A percentile compares a stretch with the other conserved stretches of the same genome.
Evolutionary conservation across 2,113 vertebrate genomes (phyloP).

Genomic region (Chaenocephalus aceratus): DNA sequence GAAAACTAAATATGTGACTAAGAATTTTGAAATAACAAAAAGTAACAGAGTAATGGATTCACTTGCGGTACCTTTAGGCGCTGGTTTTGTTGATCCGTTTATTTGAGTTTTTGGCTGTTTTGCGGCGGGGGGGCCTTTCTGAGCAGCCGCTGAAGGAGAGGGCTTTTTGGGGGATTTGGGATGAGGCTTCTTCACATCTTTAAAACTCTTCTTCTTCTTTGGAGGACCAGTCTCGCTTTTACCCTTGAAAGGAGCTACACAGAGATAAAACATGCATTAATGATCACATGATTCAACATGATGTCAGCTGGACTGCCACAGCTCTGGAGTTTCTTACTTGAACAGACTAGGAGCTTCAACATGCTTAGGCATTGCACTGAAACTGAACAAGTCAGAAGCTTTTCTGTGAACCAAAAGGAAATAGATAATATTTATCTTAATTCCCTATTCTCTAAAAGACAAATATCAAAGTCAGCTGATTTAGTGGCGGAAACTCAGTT

Average conservation of each 20-base stretch:
- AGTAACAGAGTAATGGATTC: neutral
- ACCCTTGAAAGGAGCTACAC: slow-evolving; percentile 68
- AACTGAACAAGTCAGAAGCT: neutral
- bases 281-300: neutral
- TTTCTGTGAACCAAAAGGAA: too few species aligned
- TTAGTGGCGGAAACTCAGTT: too few species aligned
- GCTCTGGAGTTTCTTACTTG: neutral
- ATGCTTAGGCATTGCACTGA: neutral
- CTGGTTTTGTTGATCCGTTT: slow-evolving; percentile 27
- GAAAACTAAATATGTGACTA: neutral
- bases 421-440: too few species aligned
- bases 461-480: neutral
- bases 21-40: neutral
- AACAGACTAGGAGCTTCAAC: neutral
- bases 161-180: slow-evolving; percentile 53
- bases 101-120: slow-evolving; percentile 21
- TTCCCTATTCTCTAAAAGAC: neutral
- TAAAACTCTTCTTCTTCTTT: slow-evolving; percentile 82
- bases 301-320: neutral
- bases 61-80: slow-evolving; percentile 55
- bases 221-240: slow-evolving; percentile 64
- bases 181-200: slow-evolving; percentile 54
- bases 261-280: slow-evolving; percentile 7
- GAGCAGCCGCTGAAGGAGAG: neutral
- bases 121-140: slow-evolving; percentile 25